Evolutionary conservation across 2,888 invertebrate species (phyloP), one percentile per base, ranked within the genome.

Genomic region (Pemphredon lugubris): DNA sequence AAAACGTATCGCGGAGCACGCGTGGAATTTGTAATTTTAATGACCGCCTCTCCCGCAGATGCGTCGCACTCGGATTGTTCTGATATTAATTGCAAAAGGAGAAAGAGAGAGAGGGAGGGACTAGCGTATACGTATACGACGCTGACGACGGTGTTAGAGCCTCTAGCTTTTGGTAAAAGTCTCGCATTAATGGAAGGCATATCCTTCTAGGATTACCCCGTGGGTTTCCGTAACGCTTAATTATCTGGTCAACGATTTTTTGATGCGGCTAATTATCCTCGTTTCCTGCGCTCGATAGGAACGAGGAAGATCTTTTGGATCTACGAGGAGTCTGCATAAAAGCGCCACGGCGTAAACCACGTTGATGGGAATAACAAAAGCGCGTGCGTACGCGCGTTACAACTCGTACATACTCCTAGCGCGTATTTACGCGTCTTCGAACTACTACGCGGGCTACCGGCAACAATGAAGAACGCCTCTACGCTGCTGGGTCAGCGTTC

Each of bases 401-500:
- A n/a, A n/a, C n/a, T n/a, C n/a, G n/a, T n/a, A n/a, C n/a, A n/a
- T n/a, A n/a, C n/a, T n/a, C n/a, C n/a, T n/a, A n/a, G n/a, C n/a
- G n/a, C n/a, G n/a, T n/a, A n/a, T n/a, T n/a, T n/a, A n/a, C n/a
- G n/a, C 9, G 18, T 13, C n/a, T n/a, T n/a, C n/a, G n/a, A n/a
- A n/a, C n/a, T n/a, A 44, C 23, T 16, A 34, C 37, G 51, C n/a
- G n/a, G n/a, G 16, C 16, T n/a, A 48, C 30, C 4, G 26, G 26
- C 40, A 72, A n/a, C n/a, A n/a, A 67, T 67, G 48, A 42, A 73
- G 55, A 64, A 55, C 40, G 69, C 18, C 60, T 57, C 72, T 81
- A 75, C 73, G 77, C 81, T 69, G 64, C 42, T 82, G 80, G n/a
- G 69, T 48, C 32, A 57, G 71, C n/a, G 74, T 82, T 81, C 75